Conservation (phyloP, 1,140 invertebrate species). For the Chionoecetes opilio region DNA sequence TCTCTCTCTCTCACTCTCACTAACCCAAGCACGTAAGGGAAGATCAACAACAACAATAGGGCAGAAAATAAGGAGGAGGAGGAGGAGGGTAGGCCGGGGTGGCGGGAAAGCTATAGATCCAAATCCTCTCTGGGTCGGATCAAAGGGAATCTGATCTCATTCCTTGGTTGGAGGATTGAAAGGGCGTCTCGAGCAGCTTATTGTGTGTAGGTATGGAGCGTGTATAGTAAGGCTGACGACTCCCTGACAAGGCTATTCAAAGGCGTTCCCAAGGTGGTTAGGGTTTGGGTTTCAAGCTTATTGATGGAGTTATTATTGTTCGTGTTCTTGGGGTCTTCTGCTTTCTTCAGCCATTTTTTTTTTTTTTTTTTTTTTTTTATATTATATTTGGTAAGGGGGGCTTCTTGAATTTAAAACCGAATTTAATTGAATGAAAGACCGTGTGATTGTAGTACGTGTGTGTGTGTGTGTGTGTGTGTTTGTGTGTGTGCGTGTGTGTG, state of each 20-base stretch:
- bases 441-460: no score
- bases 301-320: not conserved
- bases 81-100: no score
- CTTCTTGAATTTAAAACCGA: no score
- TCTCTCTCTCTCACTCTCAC: not conserved
- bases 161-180: not conserved
- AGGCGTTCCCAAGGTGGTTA: not conserved
- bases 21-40: not conserved
- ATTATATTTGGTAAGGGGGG: no score
- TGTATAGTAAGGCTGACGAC: constrained; percentile 28
- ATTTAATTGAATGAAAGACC: no score
- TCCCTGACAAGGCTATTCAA: constrained; percentile 1
- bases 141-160: constrained; percentile 14
- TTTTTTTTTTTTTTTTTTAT: no score
- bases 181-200: not conserved
- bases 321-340: not conserved
- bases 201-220: not conserved
- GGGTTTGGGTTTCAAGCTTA: not conserved
- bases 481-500: constrained; percentile 1
- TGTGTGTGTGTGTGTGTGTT: not conserved
- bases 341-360: not conserved
- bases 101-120: not conserved
- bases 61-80: no score
- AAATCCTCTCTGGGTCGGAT: not conserved
- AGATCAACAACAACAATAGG: not conserved